Conservation (phyloP, 2,888 invertebrate genomes). For the Pseudoips prasinana region DNA sequence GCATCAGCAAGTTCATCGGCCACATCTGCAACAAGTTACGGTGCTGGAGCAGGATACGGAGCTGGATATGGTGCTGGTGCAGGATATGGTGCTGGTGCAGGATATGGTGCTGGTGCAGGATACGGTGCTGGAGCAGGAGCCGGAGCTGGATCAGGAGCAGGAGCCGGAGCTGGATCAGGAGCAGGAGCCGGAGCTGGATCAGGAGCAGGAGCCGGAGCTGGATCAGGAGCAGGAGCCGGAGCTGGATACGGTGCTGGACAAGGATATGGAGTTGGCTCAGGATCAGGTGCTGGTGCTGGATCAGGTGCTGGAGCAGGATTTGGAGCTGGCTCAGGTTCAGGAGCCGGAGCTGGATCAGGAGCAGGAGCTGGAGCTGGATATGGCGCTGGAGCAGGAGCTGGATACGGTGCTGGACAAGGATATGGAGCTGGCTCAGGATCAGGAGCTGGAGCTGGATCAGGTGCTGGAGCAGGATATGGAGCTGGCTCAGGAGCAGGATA, state of each 20-base stretch:
- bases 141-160: background rate
- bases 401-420: background rate
- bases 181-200: constrained; percentile 2
- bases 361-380: constrained; percentile 2
- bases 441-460: background rate
- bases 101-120: background rate
- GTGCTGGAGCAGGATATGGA: background rate
- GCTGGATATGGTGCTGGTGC: background rate
- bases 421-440: background rate
- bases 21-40: constrained; percentile 1
- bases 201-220: background rate
- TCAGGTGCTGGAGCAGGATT: background rate
- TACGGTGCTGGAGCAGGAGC: background rate
- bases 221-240: background rate
- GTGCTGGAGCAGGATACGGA: constrained; percentile 4
- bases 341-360: background rate
- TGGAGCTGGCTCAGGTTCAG: constrained; percentile 4
- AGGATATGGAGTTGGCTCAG: background rate
- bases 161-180: constrained; percentile 6
- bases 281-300: constrained; percentile 4
- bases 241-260: background rate
- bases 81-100: background rate
- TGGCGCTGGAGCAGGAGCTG: constrained; percentile 2
- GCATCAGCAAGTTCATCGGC: constrained; percentile 1
- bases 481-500: no score